Conservation (phyloP, 2,797 vertebrate species). For the Sebastes trivittatus region DNA sequence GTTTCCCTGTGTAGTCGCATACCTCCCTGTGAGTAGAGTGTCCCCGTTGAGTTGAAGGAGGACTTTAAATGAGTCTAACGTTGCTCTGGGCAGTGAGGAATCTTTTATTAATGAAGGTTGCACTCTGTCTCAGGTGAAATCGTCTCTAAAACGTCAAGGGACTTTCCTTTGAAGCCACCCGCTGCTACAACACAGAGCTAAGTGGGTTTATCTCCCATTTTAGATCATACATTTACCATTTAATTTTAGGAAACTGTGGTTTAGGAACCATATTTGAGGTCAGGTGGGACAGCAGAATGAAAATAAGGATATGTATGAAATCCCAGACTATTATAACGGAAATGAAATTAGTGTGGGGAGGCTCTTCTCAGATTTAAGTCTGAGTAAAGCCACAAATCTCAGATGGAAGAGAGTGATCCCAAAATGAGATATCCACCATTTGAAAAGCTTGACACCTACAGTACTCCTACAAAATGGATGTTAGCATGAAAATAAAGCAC, state of each 20-base stretch:
- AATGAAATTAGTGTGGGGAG: slow-evolving; percentile 46
- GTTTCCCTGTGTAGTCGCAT: slow-evolving; percentile 3
- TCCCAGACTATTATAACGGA: slow-evolving; percentile 31
- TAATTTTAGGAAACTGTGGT: slow-evolving; percentile 24
- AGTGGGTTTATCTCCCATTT: slow-evolving; percentile 53
- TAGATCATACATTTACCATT: slow-evolving; percentile 39
- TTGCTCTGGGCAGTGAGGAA: slow-evolving; percentile 60
- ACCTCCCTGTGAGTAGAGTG: slow-evolving; percentile 39
- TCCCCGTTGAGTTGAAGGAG: slow-evolving; percentile 46
- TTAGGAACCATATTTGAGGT: slow-evolving; percentile 28
- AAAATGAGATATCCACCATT: slow-evolving; percentile 32
- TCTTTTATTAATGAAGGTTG: slow-evolving; percentile 77
- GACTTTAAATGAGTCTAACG: slow-evolving; percentile 60
- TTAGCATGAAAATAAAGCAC: slow-evolving; percentile 38
- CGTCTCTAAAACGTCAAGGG: slow-evolving; percentile 44
- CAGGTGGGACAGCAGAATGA: slow-evolving; percentile 37
- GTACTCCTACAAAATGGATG: slow-evolving; percentile 25
- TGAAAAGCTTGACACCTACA: slow-evolving; percentile 38
- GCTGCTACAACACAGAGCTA: slow-evolving; percentile 45
- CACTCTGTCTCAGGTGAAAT: slow-evolving; percentile 68
- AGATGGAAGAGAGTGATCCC: slow-evolving; percentile 22
- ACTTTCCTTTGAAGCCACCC: slow-evolving; percentile 49
- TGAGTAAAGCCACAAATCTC: slow-evolving; percentile 35
- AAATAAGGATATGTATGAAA: slow-evolving; percentile 48
- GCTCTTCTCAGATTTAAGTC: slow-evolving; percentile 43